These are phyloP conservation scores for Apostichopus californicus DNA, from an alignment of 35 echinoderm and acorn worm species.

Conservation along the genomic window DNA sequence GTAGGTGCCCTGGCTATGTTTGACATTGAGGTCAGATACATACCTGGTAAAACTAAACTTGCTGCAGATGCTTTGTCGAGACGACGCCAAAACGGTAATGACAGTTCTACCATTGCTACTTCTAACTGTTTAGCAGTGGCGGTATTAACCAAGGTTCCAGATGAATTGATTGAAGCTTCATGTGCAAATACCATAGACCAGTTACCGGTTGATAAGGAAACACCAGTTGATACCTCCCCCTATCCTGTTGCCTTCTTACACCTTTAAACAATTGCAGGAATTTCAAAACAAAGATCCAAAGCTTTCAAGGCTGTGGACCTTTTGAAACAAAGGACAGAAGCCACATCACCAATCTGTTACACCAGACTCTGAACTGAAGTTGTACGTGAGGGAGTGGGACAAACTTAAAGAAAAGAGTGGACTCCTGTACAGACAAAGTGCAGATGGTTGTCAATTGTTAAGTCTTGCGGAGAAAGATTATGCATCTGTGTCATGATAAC, in stretches of 20 bases:
- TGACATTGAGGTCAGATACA: conserved; percentile 58
- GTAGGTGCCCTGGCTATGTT: conserved; percentile 52
- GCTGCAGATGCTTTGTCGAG: conserved; percentile 60
- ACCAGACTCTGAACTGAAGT: not conserved
- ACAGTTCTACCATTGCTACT: not conserved
- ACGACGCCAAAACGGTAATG: not conserved
- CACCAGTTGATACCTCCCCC: not conserved
- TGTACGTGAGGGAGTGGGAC: conserved; percentile 1
- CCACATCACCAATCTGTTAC: not conserved
- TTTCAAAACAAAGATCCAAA: conserved; percentile 18
- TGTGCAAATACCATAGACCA: no score
- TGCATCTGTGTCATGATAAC: conserved; percentile 12
- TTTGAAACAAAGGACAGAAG: not conserved
- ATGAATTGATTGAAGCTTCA: not conserved
- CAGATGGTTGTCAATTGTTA: not conserved
- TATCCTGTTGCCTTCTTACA: conserved; percentile 5
- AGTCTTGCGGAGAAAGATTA: not conserved
- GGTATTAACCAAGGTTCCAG: not conserved
- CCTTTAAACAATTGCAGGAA: not conserved
- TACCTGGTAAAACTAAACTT: conserved; percentile 49
- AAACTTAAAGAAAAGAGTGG: not conserved
- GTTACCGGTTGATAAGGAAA: not conserved
- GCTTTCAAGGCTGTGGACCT: not conserved
- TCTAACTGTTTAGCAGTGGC: not conserved
- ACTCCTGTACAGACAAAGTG: conserved; percentile 14